Conservation (phyloP, 2,888 invertebrate genomes). For the Panzeria rudis region DNA sequence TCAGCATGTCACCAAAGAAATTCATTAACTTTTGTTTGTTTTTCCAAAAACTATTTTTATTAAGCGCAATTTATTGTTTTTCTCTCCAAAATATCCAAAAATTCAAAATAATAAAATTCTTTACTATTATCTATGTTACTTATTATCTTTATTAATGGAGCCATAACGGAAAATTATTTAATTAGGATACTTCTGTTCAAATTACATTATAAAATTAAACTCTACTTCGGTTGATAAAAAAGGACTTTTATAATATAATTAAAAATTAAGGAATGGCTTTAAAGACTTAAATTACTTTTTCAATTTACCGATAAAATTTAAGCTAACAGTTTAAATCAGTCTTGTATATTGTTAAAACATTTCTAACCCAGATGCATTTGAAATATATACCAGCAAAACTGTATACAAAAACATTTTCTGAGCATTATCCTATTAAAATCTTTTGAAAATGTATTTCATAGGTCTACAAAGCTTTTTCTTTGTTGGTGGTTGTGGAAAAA, state of each 20-base stretch:
- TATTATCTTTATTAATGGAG: background rate
- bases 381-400: too few species aligned
- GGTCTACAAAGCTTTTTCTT: background rate
- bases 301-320: too few species aligned
- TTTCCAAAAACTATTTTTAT: background rate
- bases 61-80: background rate
- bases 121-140: background rate
- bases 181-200: background rate
- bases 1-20: slow-evolving; percentile 10
- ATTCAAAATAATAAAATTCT: slow-evolving; percentile 4
- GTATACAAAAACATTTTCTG: too few species aligned
- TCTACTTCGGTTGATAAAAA: too few species aligned
- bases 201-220: too few species aligned
- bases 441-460: background rate
- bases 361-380: too few species aligned
- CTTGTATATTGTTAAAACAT: too few species aligned
- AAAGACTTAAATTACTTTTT: too few species aligned
- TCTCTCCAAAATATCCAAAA: too few species aligned
- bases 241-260: too few species aligned
- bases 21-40: slow-evolving; percentile 1
- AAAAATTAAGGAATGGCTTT: too few species aligned
- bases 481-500: background rate
- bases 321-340: too few species aligned
- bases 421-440: background rate
- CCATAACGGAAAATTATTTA: background rate